Evolutionary conservation across 2,888 invertebrate genomes (phyloP).

Genomic region (Megastigmus dorsalis): DNA sequence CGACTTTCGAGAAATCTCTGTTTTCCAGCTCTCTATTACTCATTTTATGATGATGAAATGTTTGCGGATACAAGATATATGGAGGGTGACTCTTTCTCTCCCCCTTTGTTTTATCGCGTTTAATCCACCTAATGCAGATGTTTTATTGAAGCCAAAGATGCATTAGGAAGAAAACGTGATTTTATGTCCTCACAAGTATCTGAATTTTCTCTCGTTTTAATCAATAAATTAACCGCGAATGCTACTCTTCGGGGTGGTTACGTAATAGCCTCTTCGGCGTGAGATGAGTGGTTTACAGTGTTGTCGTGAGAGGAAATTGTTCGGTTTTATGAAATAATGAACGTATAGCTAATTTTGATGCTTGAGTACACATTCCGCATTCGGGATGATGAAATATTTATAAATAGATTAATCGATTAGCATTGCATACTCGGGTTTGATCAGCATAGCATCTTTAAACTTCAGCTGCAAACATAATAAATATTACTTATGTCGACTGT

Average conservation of each 20-base stretch:
- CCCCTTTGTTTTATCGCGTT: conserved; percentile 3
- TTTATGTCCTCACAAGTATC: background rate
- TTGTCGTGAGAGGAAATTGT: background rate
- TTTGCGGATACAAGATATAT: background rate
- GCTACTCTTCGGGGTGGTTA: no score
- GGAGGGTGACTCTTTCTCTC: no score
- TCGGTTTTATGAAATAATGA: background rate
- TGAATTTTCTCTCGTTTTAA: background rate
- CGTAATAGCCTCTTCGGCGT: no score
- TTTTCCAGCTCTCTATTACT: background rate
- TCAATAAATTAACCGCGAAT: conserved; percentile 2
- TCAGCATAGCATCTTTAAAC: no score
- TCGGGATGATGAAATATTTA: no score
- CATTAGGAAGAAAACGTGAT: background rate
- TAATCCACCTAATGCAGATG: conserved; percentile 20
- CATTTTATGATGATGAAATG: conserved; percentile 25
- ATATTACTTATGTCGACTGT: no score
- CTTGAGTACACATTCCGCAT: no score
- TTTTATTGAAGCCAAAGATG: background rate
- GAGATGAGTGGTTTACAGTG: no score
- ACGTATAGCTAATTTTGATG: no score
- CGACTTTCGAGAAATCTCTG: conserved; percentile 7
- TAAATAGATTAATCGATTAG: no score
- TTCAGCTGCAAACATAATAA: no score
- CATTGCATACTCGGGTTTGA: no score